Evolutionary conservation across 2,797 vertebrate species (phyloP).

Genomic region (Sebastes hopkinsi): DNA sequence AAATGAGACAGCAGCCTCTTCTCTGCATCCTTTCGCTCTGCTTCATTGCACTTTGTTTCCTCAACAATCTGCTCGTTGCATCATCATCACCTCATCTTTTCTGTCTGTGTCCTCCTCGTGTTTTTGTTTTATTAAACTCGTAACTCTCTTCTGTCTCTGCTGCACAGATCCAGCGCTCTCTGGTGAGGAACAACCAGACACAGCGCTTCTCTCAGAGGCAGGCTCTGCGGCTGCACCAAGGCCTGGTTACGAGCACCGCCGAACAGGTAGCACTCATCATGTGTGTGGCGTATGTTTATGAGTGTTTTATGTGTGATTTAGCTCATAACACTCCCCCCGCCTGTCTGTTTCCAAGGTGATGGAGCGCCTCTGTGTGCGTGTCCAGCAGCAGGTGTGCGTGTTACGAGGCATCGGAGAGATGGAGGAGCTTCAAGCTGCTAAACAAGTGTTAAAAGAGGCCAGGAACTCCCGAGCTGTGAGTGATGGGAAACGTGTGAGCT

Average conservation of each 20-base stretch:
- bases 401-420: constrained; percentile 84
- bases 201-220: constrained; percentile 91
- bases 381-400: constrained; percentile 90
- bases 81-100: neutral
- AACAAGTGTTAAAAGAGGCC: constrained; percentile 92
- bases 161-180: constrained; percentile 88
- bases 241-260: constrained; percentile 91
- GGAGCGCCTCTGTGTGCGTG: constrained; percentile 89
- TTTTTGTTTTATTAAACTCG: neutral
- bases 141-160: neutral
- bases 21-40: neutral
- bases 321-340: constrained; percentile 1
- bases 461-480: constrained; percentile 92
- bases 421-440: constrained; percentile 88
- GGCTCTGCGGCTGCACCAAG: constrained; percentile 92
- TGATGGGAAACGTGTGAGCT: constrained; percentile 10
- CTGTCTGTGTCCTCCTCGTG: neutral
- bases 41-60: constrained; percentile 2
- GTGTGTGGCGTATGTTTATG: neutral
- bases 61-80: neutral
- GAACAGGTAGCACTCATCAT: constrained; percentile 84
- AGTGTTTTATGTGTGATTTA: neutral
- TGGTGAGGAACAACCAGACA: constrained; percentile 92
- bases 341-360: constrained; percentile 85
- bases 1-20: neutral